Percentiles rank a stretch among this genome's conserved stretches.
These are phyloP conservation scores for Netelia inedita DNA, from an alignment of 2,888 invertebrate species.

Conservation along the genomic window DNA sequence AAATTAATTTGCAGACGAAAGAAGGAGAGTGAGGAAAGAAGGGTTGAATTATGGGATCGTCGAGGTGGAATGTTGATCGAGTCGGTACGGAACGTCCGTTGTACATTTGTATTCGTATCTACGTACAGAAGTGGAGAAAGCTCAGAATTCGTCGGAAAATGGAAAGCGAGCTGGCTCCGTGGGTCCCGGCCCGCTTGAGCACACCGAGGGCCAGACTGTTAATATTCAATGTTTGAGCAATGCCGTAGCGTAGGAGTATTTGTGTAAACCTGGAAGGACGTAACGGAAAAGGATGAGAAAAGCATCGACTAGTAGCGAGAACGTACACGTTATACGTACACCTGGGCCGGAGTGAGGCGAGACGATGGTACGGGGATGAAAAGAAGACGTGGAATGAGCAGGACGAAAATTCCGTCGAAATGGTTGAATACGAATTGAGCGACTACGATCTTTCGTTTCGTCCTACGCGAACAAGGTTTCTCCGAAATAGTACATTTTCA, in stretches of 20 bases:
- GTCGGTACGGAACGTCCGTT: neutral
- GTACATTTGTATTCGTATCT: slow-evolving; percentile 33
- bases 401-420: slow-evolving; percentile 24
- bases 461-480: slow-evolving; percentile 4
- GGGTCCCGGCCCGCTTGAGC: slow-evolving; percentile 34
- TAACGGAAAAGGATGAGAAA: slow-evolving; percentile 40
- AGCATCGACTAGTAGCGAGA: slow-evolving; percentile 34
- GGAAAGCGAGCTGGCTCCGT: slow-evolving; percentile 45
- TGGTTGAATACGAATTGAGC: slow-evolving; percentile 42
- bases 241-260: slow-evolving; percentile 58
- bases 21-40: neutral
- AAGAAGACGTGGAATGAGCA: slow-evolving; percentile 16
- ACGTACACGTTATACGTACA: slow-evolving; percentile 10
- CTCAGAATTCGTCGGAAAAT: slow-evolving; percentile 55
- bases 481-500: neutral
- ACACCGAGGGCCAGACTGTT: slow-evolving; percentile 59
- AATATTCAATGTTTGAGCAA: slow-evolving; percentile 69
- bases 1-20: too few relatives aligned
- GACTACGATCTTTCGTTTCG: slow-evolving; percentile 31
- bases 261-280: slow-evolving; percentile 63
- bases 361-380: neutral
- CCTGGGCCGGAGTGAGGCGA: slow-evolving; percentile 6
- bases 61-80: neutral
- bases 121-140: slow-evolving; percentile 14
- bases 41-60: neutral